Evolutionary conservation across 2,888 invertebrate species (phyloP), one percentile per base, ranked within the genome.

Genomic region (Syrista parreyssii): DNA sequence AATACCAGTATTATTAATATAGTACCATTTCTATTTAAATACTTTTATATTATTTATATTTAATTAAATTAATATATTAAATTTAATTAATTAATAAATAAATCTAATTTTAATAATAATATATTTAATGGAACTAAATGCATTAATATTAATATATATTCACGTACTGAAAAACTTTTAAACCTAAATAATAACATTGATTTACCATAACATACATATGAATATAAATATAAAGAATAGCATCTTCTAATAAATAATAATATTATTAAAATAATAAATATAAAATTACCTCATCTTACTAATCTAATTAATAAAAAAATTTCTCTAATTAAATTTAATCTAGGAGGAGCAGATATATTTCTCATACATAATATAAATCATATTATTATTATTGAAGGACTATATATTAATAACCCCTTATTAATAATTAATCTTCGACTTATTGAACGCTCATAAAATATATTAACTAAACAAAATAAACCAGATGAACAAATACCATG

Each of bases 331-430:
- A 95, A 93, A 94, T 95, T 95, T 91, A 95, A 92, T 12, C 94
- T 93, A 3, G 95, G 94, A 1, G 95, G 95, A 75, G 94, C 93
- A 0, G 95, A 93, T 88, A 95, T 95, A 94, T 95, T 95, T 55
- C 92, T 92, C 68, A 92, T 92, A 88, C 93, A 91, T 86, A 95
- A 92, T 89, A 95, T 92, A 94, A 96, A 95, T 92, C 95, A 95
- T 40, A 94, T 94, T 84, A 95, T 92, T 84, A 92, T 90, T 88
- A 95, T 91, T 0, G 92, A 92, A 86, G 94, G 94, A 85, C 93
- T 93, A 91, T 93, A 92, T 92, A 92, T 93, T 89, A 94, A 92
- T 91, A 94, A 86, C 0, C 95, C 94, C 34, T 94, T 95, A 93
- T 94, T 94, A 92, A 94, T 91, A 91, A 92, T 92, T 91, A 94